Base-by-base conservation (phyloP, 2,888 invertebrate species). In the Tridacna crocea region DNA sequence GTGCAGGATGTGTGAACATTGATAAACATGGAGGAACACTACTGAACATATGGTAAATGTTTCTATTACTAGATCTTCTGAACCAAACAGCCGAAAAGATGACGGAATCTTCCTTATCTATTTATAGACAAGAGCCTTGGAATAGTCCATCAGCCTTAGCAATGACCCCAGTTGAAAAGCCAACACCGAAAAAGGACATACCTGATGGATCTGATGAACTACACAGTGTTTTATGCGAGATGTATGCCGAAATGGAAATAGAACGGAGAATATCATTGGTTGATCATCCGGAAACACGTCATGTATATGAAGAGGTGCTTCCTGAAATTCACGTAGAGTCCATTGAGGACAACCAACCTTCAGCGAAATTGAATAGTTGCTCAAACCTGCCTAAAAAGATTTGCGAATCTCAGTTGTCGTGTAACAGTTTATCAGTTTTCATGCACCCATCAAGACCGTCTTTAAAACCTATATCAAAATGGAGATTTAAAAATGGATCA, bases 241-340 rank as follows among this genome's bases (percentile, higher is more conserved):
- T 70, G 70, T 70, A 70, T 22, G 70, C 70, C 4, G 70, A 70
- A 26, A 70, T 70, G 48, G 70, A 70, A 51, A 70, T 70, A 70
- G 70, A 70, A 19, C 48, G 70, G 3, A 70, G 70, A 70, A 70
- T 70, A 51, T 10, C 48, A 17, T 24, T 15, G 12, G 51, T 22
- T 24, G 22, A 51, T 48, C 3, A 1, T 22, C 26, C 22, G 13
- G 22, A 24, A 48, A 17, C 51, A 51, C 47, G 19, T 26, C n/a
- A 51, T 15, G 46, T 12, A 10, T 4, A 51, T 11, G 13, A 22
- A 22, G 51, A 70, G 0, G 48, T 51, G 0, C 11, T 51, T 51
- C 70, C 70, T 12, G 70, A 70, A 22, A 51, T 70, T 51, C 22
- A 70, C 17, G n/a, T 70, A 0, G 70, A 70, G 3, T 10, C n/a